Base-by-base conservation (phyloP, 2,113 vertebrate species). In the Lanius ludovicianus region DNA sequence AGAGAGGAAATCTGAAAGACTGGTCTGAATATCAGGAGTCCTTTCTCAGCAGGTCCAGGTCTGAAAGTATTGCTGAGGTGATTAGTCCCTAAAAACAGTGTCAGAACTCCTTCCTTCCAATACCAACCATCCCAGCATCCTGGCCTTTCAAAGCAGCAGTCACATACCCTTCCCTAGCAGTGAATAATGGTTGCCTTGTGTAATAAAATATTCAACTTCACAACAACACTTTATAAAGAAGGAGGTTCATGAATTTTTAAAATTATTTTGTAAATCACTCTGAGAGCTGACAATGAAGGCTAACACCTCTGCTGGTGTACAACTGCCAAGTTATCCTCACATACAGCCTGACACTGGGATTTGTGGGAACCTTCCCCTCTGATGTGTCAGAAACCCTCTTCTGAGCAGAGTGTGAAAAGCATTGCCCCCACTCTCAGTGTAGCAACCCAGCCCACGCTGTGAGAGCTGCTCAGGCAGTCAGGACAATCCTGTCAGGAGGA, bases 231-330 rank as follows among this genome's bases (percentile, higher is more conserved):
- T 96, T 94, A 91, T 85, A 93, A 96, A 96, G 96, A 95, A 95
- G 96, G 52, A 70, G 86, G 92, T 42, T 98, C 97, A 97, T 97
- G 96, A 97, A 97, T 98, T 98, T 98, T 97, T 90, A 82, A 96
- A 98, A 95, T 94, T 93, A 97, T 97, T 98, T 97, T 95, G 97
- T 98, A 98, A 97, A 97, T 97, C 97, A 98, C 28, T 64, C 82
- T 95, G 97, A 93, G 97, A 95, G 94, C 97, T 97, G 97, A 95
- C 97, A 96, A 50, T n/a, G 96, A 97, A 95, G 95, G 96, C 96
- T 97, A 98, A 93, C 94, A 89, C 94, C 77, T 79, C 35, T 90
- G 96, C 94, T 94, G 90, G 37, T 6, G 52, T 89, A 90, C 89
- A 93, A 87, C 85, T 84, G 85, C 93, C 96, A 93, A 90, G 94